Evolutionary conservation across 2,888 invertebrate species (phyloP), one percentile per base, ranked within the genome.

Genomic region (Barypeithes pellucidus): DNA sequence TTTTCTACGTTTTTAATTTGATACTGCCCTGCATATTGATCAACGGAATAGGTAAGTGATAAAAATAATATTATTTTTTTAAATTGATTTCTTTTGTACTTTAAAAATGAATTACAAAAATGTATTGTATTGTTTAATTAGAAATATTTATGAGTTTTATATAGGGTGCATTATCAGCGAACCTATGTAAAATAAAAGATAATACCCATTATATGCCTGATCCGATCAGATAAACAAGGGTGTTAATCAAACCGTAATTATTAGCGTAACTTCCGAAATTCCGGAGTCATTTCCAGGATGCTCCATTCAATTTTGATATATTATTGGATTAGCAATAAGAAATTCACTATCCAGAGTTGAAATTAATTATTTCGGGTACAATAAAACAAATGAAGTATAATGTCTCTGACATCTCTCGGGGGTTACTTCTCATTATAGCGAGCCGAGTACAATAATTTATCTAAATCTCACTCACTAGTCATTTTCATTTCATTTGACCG

Each of bases 1-100:
- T 95, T 90, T 94, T 94, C 85, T 94, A 94, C 84, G 94, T 95
- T 8, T 95, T 95, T 88, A 95, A 95, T 83, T 88, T 95, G 54
- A 95, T 95, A 75, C 88, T 95, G 41, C 95, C 95, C 0, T 95
- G 95, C 84, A 90, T 95, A 67, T 90, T 95, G 57, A 95, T 95
- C 84, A 94, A 94, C 83, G 93, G 94, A 67, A 94, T 95, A 77
- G 94, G 94, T 94, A 86, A 89, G 89, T 81, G 62, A 12, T 50
- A 18, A 4, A n/a, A n/a, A n/a, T 20, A 8, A 1, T 8, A 47
- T 12, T 39, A 2, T 2, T n/a, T 66, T 62, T 24, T 54, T 7
- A 8, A n/a, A n/a, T n/a, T n/a, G n/a, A n/a, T n/a, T n/a, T n/a
- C n/a, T n/a, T n/a, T n/a, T n/a, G 33, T 33, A 33, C 33, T 33